Evolutionary conservation across 2,888 invertebrate species (phyloP).

Genomic region (Cheilosia grossa): DNA sequence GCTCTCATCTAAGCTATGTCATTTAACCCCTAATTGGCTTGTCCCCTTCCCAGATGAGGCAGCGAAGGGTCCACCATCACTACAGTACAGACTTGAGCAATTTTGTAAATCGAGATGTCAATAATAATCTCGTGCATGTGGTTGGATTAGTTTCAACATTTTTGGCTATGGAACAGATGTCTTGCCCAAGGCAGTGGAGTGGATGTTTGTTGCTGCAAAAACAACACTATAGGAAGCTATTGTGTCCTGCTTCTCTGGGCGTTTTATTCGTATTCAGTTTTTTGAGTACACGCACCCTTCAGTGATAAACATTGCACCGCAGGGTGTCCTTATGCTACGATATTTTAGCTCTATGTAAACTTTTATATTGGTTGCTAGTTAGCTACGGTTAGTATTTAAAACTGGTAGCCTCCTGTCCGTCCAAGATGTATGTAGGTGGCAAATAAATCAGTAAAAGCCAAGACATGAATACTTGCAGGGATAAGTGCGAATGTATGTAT

Average conservation of each 20-base stretch:
- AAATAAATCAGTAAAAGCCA: constrained; percentile 36
- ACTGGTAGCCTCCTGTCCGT: background rate
- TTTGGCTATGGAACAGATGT: constrained; percentile 77
- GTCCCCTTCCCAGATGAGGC: constrained; percentile 14
- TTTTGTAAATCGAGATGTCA: constrained; percentile 66
- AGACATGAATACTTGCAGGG: constrained; percentile 25
- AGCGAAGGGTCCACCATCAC: constrained; percentile 4
- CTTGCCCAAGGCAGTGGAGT: constrained; percentile 66
- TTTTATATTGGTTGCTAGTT: constrained; percentile 20
- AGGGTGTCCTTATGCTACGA: constrained; percentile 64
- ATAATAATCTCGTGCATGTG: constrained; percentile 76
- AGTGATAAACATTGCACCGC: constrained; percentile 72
- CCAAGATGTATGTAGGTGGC: background rate
- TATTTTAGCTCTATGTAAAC: constrained; percentile 42
- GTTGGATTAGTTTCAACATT: constrained; percentile 73
- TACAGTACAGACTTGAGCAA: constrained; percentile 28
- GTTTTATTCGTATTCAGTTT: constrained; percentile 30
- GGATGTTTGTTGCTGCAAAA: constrained; percentile 30
- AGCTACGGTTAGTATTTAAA: constrained; percentile 14
- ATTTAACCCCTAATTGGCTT: constrained; percentile 58
- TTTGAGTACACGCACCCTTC: constrained; percentile 43
- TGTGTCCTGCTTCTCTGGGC: constrained; percentile 24
- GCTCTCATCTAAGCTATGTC: constrained; percentile 31
- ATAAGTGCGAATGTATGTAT: background rate
- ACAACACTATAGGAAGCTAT: constrained; percentile 4